Evolutionary conservation across 2,888 invertebrate genomes (phyloP), one percentile per base, ranked within the genome.

Genomic region (Linnaemya tessellans): DNA sequence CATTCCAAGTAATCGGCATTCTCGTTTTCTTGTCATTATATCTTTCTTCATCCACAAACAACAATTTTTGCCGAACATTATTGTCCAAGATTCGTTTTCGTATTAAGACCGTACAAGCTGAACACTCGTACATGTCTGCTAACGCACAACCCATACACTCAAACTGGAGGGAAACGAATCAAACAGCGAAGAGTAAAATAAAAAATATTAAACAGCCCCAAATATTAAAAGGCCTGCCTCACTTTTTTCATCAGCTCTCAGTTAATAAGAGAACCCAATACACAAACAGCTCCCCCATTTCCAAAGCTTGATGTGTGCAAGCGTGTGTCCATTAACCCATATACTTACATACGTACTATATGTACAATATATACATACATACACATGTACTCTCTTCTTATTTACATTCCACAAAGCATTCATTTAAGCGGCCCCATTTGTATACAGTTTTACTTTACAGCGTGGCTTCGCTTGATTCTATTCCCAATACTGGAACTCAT

Each of bases 201-300:
- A 43, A 54, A 64, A 15, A 43, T 38, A 56, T 38, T 46, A 49
- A 80, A 54, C 73, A 78, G 80, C 82, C 78, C 82, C 81, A 82
- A 82, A 60, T 82, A 65, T 71, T 41, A 75, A 81, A 80, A 82
- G 73, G 79, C 85, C 82, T 79, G 81, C 82, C 85, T 82, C 79
- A 71, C 77, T 58, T 58, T 41, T n/a, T 58, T 41, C 46, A 41
- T 2, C n/a, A 49, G 13, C 30, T 75, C 84, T 84, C 71, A 15
- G 10, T 51, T 64, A 41, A 43, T 30, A 60, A 65, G 75, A 80
- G 74, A 70, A 49, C 3, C 22, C 11, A 56, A 46, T 5, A 65
- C 46, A 25, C 22, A 43, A 10, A 25, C 51, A 56, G 70, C 75
- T 75, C 74, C 85, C 62, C 60, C 70, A 58, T 77, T 56, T 71